Base-by-base conservation (phyloP, 2,888 invertebrate species). In the Diploptera punctata region DNA sequence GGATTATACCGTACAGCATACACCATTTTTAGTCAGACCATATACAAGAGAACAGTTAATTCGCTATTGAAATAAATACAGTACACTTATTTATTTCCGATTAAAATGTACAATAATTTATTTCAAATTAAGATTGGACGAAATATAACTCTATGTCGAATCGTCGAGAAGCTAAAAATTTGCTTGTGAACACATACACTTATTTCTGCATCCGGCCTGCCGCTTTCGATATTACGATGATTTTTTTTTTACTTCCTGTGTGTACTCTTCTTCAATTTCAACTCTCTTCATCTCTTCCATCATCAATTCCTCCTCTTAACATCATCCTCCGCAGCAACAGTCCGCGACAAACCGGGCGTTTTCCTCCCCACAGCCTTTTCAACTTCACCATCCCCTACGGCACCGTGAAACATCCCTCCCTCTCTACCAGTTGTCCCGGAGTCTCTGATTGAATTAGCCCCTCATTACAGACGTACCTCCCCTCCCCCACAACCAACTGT, bases 371-470 rank as follows among this genome's bases (percentile, higher is more conserved):
- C 43, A 47, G 3, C 49, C 38, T 62, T 13, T 49, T 47, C 60
- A n/a, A 38, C 38, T 31, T 26, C 73, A 26, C 68, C 62, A 44
- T 54, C 43, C 49, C 47, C 26, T 24, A 38, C 43, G 19, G 67
- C 52, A 65, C 47, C 60, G 38, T 54, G 67, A 44, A 47, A 29
- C 38, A 49, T 16, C 26, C 61, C 68, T 31, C 29, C 69, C 49
- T 47, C 60, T 13, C 26, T 29, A 19, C 70, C 65, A 26, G 33
- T 68, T 31, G 33, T 68, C 67, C 70, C 73, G 71, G 61, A 43
- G 67, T 71, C 73, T 71, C 68, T 75, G 73, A 75, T 75, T 75
- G 74, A 75, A 75, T 75, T 75, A 75, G 75, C 71, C 75, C 75
- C 75, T 75, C 75, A 75, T 75, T 75, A 75, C 75, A 65, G 74